These are phyloP conservation scores for Sebastes oblongus DNA, from an alignment of 2,797 vertebrate species.

Conservation along the genomic window DNA sequence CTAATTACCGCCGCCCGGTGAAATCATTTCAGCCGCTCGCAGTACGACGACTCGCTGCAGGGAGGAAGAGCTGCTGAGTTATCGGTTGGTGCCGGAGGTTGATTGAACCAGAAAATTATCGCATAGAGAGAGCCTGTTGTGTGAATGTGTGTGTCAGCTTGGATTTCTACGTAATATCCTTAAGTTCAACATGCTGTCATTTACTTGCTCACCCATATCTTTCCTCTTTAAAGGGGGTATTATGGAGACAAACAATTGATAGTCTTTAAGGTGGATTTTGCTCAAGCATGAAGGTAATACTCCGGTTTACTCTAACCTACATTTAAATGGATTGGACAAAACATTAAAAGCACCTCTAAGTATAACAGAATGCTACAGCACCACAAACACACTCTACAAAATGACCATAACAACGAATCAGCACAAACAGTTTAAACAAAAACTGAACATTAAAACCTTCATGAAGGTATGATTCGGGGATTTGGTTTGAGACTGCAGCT, in stretches of 20 bases:
- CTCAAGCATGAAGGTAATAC: neutral
- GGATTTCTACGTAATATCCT: neutral
- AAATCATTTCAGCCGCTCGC: conserved; percentile 44
- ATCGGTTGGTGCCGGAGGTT: conserved; percentile 9
- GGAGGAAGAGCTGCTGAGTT: conserved; percentile 42
- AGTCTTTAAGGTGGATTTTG: neutral
- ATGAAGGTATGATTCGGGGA: neutral
- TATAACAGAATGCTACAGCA: neutral
- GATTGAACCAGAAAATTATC: conserved; percentile 51
- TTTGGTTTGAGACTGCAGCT: neutral
- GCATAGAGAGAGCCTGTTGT: neutral
- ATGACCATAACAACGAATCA: neutral
- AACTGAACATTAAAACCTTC: neutral
- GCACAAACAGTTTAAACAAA: neutral
- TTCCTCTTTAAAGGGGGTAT: neutral
- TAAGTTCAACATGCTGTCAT: neutral
- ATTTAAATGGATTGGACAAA: neutral
- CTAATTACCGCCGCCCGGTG: conserved; percentile 43
- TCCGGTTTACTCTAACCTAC: neutral
- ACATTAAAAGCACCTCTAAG: neutral
- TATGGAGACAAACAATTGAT: neutral
- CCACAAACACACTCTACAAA: neutral
- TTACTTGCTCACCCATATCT: neutral
- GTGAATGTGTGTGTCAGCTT: neutral
- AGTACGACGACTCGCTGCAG: conserved; percentile 14